Conservation (phyloP, 2,888 invertebrate species). For the Serrognathus titanus region DNA sequence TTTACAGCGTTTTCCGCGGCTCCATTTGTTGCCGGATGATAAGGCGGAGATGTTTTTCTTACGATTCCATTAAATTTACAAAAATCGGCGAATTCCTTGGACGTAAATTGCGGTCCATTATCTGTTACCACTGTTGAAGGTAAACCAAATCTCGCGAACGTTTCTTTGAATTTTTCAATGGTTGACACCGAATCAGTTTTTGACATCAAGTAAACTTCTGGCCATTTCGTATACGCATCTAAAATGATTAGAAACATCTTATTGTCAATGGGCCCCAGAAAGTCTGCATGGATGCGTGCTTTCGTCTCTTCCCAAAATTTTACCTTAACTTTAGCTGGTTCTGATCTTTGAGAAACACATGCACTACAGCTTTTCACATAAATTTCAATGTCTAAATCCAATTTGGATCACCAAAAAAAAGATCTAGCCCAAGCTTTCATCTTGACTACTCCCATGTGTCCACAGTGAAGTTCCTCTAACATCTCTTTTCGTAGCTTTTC, state of each 20-base stretch:
- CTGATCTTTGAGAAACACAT: no score
- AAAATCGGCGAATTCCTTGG: slow-evolving; percentile 25
- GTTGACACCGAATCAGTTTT: slow-evolving; percentile 8
- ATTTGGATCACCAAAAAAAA: neutral
- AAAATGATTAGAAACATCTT: slow-evolving; percentile 19
- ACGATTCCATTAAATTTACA: slow-evolving; percentile 16
- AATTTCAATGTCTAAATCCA: slow-evolving; percentile 21
- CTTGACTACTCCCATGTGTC: slow-evolving; percentile 17
- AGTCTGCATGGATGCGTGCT: slow-evolving; percentile 21
- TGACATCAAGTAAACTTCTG: slow-evolving; percentile 18
- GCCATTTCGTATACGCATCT: slow-evolving; percentile 23
- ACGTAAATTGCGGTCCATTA: slow-evolving; percentile 31
- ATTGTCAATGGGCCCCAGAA: slow-evolving; percentile 19
- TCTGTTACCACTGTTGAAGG: slow-evolving; percentile 26
- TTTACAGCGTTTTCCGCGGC: slow-evolving; percentile 21
- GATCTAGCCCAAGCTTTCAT: slow-evolving; percentile 22
- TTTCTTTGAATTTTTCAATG: slow-evolving; percentile 22
- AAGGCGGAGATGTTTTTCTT: slow-evolving; percentile 17
- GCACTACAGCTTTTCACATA: slow-evolving; percentile 13
- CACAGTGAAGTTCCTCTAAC: slow-evolving; percentile 12
- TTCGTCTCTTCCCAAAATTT: slow-evolving; percentile 11
- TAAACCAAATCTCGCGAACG: slow-evolving; percentile 6
- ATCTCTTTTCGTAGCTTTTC: slow-evolving; percentile 4
- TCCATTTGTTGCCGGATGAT: slow-evolving; percentile 22
- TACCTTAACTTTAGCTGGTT: slow-evolving; percentile 13